These are phyloP conservation scores for Tenualosa ilisha DNA, from an alignment of 2,797 vertebrate genomes.

Conservation along the genomic window DNA sequence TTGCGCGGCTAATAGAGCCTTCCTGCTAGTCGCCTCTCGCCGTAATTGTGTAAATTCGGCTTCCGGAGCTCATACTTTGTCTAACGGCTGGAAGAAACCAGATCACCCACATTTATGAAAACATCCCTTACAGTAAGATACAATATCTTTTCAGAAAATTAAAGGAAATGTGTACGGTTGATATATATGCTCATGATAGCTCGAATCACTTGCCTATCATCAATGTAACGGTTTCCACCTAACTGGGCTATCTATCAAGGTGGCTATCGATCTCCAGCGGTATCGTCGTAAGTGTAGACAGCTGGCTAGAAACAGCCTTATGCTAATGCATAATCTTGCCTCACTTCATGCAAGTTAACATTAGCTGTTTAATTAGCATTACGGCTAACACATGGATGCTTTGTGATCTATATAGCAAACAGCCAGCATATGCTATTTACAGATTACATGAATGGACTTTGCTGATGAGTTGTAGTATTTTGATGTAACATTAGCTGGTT, in stretches of 20 bases:
- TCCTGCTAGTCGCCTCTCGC: constrained; percentile 52
- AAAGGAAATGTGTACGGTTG: neutral
- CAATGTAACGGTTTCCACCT: constrained; percentile 24
- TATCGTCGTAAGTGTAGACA: constrained; percentile 10
- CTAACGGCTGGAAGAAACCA: constrained; percentile 29
- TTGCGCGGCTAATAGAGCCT: constrained; percentile 61
- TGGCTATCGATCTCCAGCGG: constrained; percentile 24
- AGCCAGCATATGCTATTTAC: neutral
- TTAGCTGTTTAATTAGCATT: constrained; percentile 29
- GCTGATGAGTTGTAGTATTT: neutral
- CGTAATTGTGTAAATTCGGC: constrained; percentile 51
- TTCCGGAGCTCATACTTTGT: constrained; percentile 45
- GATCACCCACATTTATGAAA: constrained; percentile 32
- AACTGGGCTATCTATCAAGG: constrained; percentile 10
- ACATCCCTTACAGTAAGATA: neutral
- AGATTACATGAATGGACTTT: neutral
- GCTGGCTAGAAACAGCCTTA: constrained; percentile 25
- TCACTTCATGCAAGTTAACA: constrained; percentile 44
- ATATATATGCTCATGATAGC: neutral
- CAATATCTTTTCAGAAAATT: neutral
- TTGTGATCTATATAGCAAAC: neutral
- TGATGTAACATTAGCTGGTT: constrained; percentile 20
- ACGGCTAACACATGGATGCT: neutral
- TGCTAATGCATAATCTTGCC: constrained; percentile 20
- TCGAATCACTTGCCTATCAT: neutral